Evolutionary conservation across 2,888 invertebrate species (phyloP), one percentile per base, ranked within the genome.

Genomic region (Eilema caniola): DNA sequence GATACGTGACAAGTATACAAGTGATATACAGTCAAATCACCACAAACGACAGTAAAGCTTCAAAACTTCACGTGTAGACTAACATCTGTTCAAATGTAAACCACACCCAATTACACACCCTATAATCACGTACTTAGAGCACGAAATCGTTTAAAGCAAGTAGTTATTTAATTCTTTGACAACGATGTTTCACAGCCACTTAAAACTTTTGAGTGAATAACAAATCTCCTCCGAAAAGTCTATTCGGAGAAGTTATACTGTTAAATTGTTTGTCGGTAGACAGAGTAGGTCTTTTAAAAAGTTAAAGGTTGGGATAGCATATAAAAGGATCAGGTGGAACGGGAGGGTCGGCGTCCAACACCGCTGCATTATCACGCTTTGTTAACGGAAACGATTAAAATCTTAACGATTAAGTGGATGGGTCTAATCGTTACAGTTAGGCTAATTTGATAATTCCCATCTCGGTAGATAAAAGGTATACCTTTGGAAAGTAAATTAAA

Each of bases 151-250:
- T 82, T 81, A 78, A 80, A 83, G 79, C 73, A 65, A 79, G 72
- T 86, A 87, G 77, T 90, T 88, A 89, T 92, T 92, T 92, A 92
- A 94, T 91, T 92, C 92, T 93, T 92, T 90, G 89, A 91, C 91
- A 90, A 92, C 90, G 89, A 90, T 93, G 92, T 93, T 93, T 94
- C 94, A 92, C 93, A 94, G 92, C 90, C 94, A 93, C 94, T 94
- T 94, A 93, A 94, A 95, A 94, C 89, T 94, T 94, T 92, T 90
- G 90, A 94, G 92, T 93, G 94, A 94, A 94, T 94, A 94, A 94
- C 94, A 95, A 94, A 95, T 94, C 94, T 93, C 87, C 88, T 90
- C 88, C 83, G 88, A 92, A 94, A 93, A 94, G 93, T 94, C 91
- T 92, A 90, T 92, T 91, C 89, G 86, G 81, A 85, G 85, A 91